phyloP scores from a whole-genome alignment of 2,113 vertebrate species.

The Malurus melanocephalus region DNA sequence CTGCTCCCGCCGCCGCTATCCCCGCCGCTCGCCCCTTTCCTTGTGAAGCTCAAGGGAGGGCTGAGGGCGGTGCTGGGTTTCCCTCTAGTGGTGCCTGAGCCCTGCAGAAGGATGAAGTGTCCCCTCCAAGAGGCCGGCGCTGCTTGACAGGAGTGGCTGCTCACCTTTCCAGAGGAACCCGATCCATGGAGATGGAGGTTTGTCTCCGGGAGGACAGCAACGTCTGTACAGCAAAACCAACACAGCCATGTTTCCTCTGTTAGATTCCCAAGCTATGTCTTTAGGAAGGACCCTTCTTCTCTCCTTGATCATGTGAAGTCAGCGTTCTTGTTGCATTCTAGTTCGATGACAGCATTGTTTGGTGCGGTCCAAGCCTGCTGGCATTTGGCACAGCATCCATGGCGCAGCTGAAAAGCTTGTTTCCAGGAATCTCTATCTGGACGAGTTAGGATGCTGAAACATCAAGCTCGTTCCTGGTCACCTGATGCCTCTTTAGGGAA shows the following conservation, averaged over 20 bases:
- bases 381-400: neutral
- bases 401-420: neutral
- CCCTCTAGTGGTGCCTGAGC: constrained; percentile 32
- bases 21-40: neutral
- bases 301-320: neutral
- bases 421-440: neutral
- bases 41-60: neutral
- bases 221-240: neutral
- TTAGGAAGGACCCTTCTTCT: neutral
- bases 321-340: accelerated
- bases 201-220: accelerated
- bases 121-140: neutral
- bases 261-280: neutral
- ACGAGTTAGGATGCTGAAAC: neutral
- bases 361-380: accelerated
- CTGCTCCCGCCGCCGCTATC: neutral
- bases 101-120: neutral
- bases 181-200: accelerated
- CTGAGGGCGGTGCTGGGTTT: neutral
- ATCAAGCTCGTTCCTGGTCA: neutral
- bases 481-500: neutral
- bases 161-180: neutral
- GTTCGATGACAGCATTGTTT: accelerated
- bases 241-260: accelerated
- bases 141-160: accelerated